phyloP scores from a whole-genome alignment of 2,113 vertebrate species.

The Oryzias javanicus region DNA sequence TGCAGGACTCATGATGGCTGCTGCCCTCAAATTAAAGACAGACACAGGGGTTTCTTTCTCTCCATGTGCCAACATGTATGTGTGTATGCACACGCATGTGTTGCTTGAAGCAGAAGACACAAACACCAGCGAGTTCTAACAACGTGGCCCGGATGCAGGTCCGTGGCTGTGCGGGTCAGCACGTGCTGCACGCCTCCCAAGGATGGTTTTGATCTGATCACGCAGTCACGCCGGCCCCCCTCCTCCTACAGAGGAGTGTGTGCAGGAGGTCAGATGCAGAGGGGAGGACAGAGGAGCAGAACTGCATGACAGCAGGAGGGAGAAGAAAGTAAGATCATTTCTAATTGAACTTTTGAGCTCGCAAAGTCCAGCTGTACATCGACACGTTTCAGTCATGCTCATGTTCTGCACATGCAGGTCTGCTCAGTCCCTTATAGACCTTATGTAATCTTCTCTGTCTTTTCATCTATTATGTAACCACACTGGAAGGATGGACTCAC shows the following conservation, averaged over 20 bases:
- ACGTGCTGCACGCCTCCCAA: not conserved
- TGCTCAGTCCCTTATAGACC: conserved; percentile 11
- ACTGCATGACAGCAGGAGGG: not conserved
- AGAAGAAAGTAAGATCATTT: not conserved
- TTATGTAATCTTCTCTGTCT: conserved; percentile 50
- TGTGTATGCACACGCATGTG: not conserved
- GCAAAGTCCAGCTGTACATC: not conserved
- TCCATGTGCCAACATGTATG: not conserved
- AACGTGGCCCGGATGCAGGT: not conserved
- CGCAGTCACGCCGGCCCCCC: conserved; percentile 6
- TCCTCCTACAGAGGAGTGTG: conserved; percentile 12
- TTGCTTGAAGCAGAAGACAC: not conserved
- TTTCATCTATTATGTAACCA: conserved; percentile 42
- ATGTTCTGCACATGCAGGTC: conserved; percentile 9
- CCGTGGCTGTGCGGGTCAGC: not conserved
- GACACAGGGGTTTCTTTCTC: not conserved
- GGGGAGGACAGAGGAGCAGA: conserved; percentile 1
- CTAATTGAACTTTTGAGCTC: conserved; percentile 9
- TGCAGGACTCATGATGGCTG: conserved; percentile 3
- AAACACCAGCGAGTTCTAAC: too few species aligned
- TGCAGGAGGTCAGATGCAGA: not conserved
- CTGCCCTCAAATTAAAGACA: conserved; percentile 14
- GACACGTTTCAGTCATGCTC: conserved; percentile 30
- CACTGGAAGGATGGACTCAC: conserved; percentile 29
- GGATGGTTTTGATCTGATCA: conserved; percentile 42